These are phyloP conservation scores for Agonopterix alstromeriana DNA, from an alignment of 2,888 invertebrate genomes.

Conservation along the genomic window DNA sequence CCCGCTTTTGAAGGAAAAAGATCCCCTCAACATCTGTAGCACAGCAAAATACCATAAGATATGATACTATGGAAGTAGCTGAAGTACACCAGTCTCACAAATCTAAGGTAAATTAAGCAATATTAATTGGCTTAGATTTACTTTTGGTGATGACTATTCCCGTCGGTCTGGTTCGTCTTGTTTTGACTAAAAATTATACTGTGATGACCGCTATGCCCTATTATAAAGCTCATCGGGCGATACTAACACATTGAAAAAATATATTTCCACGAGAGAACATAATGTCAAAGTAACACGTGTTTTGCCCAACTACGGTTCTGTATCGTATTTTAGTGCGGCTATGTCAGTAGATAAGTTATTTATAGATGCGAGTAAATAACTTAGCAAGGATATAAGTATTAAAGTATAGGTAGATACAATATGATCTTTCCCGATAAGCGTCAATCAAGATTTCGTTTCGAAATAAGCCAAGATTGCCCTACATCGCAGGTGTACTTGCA, in stretches of 20 bases:
- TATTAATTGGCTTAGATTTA: no score
- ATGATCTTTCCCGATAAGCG: slow-evolving; percentile 43
- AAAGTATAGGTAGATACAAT: slow-evolving; percentile 14
- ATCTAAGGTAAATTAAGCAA: no score
- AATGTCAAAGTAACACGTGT: not conserved
- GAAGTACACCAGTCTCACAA: no score
- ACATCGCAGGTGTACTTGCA: slow-evolving; percentile 65
- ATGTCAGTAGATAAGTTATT: not conserved
- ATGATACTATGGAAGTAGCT: no score
- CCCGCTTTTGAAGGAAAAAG: no score
- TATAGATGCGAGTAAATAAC: not conserved
- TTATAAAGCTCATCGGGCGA: slow-evolving; percentile 8
- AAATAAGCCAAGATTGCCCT: slow-evolving; percentile 60
- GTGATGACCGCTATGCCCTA: slow-evolving; percentile 33
- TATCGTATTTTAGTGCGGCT: not conserved
- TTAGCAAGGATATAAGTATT: no score
- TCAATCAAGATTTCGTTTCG: slow-evolving; percentile 53
- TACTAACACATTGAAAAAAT: slow-evolving; percentile 2
- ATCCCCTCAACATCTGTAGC: no score
- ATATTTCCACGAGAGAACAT: not conserved
- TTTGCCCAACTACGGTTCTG: no score
- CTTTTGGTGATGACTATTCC: no score
- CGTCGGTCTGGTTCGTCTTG: slow-evolving; percentile 24
- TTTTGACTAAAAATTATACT: slow-evolving; percentile 26
- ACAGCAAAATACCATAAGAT: no score